phyloP scores from a whole-genome alignment of 2,113 vertebrate species.

The Sapayoa aenigma region DNA sequence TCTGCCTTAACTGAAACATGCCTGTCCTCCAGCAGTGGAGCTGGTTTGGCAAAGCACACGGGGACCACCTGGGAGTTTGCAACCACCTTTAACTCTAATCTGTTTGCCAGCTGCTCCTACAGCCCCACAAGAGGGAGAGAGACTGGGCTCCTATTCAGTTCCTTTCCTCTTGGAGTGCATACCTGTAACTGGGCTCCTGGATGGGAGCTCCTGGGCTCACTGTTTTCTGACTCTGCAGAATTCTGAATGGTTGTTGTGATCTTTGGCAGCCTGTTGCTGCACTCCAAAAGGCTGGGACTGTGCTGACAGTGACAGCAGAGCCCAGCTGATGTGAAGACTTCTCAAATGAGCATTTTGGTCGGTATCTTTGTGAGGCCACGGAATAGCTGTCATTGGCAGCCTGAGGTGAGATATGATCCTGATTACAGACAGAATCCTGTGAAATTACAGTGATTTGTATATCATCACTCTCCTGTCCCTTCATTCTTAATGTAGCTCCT shows the following conservation, averaged over 20 bases:
- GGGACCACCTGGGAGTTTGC: background rate
- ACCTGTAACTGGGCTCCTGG: background rate
- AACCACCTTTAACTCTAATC: background rate
- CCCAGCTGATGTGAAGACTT: rapidly evolving
- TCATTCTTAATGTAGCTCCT: background rate
- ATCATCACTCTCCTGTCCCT: background rate
- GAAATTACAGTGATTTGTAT: background rate
- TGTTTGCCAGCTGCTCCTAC: background rate
- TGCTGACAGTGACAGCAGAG: background rate
- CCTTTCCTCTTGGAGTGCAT: background rate
- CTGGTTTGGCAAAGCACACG: background rate
- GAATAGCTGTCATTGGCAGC: background rate
- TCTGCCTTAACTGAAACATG: background rate
- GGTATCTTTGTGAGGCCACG: background rate
- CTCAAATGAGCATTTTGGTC: background rate
- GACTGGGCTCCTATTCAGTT: background rate
- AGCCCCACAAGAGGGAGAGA: background rate
- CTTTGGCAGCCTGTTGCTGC: background rate
- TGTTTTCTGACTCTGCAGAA: background rate
- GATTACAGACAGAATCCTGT: background rate
- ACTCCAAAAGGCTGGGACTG: background rate
- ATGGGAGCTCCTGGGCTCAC: background rate
- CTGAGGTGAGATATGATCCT: background rate
- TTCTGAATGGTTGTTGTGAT: background rate
- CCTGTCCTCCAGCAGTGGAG: rapidly evolving